phyloP scores from a whole-genome alignment of 2,113 vertebrate genomes.

The Elgaria multicarinata region DNA sequence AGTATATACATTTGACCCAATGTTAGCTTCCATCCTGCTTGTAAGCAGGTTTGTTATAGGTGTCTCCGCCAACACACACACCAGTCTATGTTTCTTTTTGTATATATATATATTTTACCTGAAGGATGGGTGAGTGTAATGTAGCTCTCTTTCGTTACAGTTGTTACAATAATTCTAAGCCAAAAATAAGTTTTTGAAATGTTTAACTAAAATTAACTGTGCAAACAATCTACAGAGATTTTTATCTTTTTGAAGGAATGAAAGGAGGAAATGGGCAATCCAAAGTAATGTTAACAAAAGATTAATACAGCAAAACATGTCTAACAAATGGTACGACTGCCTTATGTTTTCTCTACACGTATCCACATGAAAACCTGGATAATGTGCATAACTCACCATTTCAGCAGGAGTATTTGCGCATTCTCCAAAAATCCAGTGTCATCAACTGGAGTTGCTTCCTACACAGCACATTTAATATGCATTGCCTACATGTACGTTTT shows the following conservation, averaged over 20 bases:
- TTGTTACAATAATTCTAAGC: neutral
- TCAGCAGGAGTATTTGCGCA: too few species aligned
- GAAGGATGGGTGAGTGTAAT: neutral
- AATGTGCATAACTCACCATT: too few species aligned
- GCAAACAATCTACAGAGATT: neutral
- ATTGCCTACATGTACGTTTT: too few species aligned
- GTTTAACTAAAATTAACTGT: neutral
- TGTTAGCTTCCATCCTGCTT: neutral
- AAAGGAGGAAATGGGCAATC: neutral
- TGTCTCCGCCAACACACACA: too few species aligned
- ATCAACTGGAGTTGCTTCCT: too few species aligned
- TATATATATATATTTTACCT: neutral
- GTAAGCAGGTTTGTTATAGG: neutral
- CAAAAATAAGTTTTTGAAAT: neutral
- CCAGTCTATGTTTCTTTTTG: neutral
- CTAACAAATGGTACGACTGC: neutral
- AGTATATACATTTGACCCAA: neutral
- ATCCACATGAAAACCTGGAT: too few species aligned
- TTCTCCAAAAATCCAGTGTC: too few species aligned
- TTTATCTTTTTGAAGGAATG: neutral
- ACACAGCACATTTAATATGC: too few species aligned
- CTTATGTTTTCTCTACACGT: neutral
- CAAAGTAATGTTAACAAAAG: neutral
- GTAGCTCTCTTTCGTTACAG: neutral
- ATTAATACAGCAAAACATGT: neutral